Percentiles rank a stretch among this genome's conserved stretches.
These are phyloP conservation scores for Morone saxatilis DNA, from an alignment of 2,113 vertebrate species.

Conservation along the genomic window DNA sequence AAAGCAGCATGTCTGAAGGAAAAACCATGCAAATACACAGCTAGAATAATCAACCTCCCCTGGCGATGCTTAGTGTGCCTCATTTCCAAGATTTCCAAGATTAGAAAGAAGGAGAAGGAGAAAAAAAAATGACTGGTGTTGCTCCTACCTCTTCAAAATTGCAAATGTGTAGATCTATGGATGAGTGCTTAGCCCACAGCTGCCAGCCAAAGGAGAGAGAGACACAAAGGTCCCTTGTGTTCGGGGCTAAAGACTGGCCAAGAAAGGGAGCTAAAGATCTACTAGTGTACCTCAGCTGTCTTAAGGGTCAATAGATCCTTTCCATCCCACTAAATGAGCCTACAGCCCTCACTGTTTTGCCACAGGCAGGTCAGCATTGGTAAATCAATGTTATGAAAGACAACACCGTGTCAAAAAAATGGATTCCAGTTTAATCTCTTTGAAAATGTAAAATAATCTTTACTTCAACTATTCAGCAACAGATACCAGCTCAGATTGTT, in stretches of 20 bases:
- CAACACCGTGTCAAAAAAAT: conserved; percentile 26
- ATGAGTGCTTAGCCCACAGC: conserved; percentile 78
- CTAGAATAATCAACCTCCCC: conserved; percentile 66
- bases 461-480: conserved; percentile 19
- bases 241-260: conserved; percentile 72
- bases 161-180: conserved; percentile 76
- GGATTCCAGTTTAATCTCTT: conserved; percentile 20
- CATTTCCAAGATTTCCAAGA: conserved; percentile 67
- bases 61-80: conserved; percentile 36
- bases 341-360: conserved; percentile 42
- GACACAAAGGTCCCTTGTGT: conserved; percentile 80
- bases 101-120: conserved; percentile 45
- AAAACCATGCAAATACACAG: conserved; percentile 54
- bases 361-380: conserved; percentile 47
- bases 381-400: conserved; percentile 61
- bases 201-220: conserved; percentile 77
- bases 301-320: conserved; percentile 75
- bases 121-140: conserved; percentile 61
- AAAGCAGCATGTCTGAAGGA: conserved; percentile 55
- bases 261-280: conserved; percentile 76
- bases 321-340: conserved; percentile 58
- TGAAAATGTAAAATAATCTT: conserved; percentile 11
- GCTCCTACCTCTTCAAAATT: conserved; percentile 67
- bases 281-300: conserved; percentile 82
- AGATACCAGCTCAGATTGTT: conserved; percentile 33